Conservation (phyloP, 1,140 invertebrate genomes). For the Drosophila lacteicornis region DNA sequence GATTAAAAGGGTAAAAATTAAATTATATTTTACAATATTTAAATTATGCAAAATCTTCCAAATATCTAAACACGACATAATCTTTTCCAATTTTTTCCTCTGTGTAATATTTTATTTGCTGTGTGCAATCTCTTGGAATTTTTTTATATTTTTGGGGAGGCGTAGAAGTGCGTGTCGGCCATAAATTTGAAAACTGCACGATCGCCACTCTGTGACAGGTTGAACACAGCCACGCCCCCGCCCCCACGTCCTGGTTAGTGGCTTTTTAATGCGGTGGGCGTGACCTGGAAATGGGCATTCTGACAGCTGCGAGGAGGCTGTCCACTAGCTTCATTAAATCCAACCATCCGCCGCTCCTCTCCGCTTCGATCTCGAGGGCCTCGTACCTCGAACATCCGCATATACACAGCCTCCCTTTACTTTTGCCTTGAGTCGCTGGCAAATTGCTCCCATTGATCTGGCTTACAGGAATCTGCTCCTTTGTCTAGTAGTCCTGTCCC, state of each 20-base stretch:
- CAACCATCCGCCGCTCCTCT: background rate
- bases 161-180: slow-evolving; percentile 67
- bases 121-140: too few relatives aligned
- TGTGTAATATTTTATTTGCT: background rate
- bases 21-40: too few relatives aligned
- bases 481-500: slow-evolving; percentile 23
- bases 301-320: slow-evolving; percentile 65
- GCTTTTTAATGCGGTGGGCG: slow-evolving; percentile 76
- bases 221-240: slow-evolving; percentile 72
- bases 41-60: background rate
- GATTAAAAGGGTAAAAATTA: too few relatives aligned
- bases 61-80: too few relatives aligned
- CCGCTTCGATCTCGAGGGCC: background rate
- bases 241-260: slow-evolving; percentile 67
- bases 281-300: slow-evolving; percentile 64
- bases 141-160: slow-evolving; percentile 30
- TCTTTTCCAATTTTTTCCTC: background rate
- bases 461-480: slow-evolving; percentile 55
- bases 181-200: slow-evolving; percentile 82
- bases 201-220: slow-evolving; percentile 65
- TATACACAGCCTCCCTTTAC: slow-evolving; percentile 46
- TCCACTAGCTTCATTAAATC: slow-evolving; percentile 69
- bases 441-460: slow-evolving; percentile 55
- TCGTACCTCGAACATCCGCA: slow-evolving; percentile 26
- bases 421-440: slow-evolving; percentile 52